phyloP scores from a whole-genome alignment of 1,140 invertebrate genomes.

The Coelopa frigida region DNA sequence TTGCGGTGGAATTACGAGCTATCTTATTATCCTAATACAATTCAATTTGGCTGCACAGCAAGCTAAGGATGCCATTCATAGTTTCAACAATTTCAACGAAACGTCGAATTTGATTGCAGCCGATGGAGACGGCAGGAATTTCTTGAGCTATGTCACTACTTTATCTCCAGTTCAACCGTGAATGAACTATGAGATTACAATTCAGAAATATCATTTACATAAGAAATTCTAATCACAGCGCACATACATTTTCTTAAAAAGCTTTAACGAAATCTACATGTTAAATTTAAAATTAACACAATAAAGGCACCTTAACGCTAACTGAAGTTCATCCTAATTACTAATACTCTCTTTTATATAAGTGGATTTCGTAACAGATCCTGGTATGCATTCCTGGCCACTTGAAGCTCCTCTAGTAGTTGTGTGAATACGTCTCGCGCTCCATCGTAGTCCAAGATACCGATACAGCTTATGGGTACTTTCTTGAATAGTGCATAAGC shows the following conservation, averaged over 20 bases:
- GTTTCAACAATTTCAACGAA: slow-evolving; percentile 24
- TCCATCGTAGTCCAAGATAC: slow-evolving; percentile 36
- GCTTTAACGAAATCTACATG: background rate
- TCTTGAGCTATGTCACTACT: slow-evolving; percentile 28
- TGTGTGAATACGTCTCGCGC: slow-evolving; percentile 22
- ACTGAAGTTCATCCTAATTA: too few species aligned
- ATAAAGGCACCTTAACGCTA: background rate
- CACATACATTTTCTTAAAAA: too few species aligned
- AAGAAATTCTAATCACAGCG: too few species aligned
- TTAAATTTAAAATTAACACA: background rate
- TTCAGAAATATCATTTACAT: too few species aligned
- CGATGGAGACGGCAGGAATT: too few species aligned
- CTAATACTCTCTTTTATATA: background rate
- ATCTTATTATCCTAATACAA: slow-evolving; percentile 42
- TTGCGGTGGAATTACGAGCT: slow-evolving; percentile 42
- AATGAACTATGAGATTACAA: too few species aligned
- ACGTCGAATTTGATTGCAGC: too few species aligned
- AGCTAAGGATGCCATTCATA: slow-evolving; percentile 36
- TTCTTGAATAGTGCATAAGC: slow-evolving; percentile 32
- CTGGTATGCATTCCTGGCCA: slow-evolving; percentile 21
- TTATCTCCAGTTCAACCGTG: slow-evolving; percentile 27
- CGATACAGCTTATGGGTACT: slow-evolving; percentile 34
- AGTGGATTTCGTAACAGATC: background rate
- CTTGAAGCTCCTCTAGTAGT: slow-evolving; percentile 21
- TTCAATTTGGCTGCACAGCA: slow-evolving; percentile 43